These are phyloP conservation scores for Abrostola tripartita DNA, from an alignment of 2,888 invertebrate species.

Conservation along the genomic window DNA sequence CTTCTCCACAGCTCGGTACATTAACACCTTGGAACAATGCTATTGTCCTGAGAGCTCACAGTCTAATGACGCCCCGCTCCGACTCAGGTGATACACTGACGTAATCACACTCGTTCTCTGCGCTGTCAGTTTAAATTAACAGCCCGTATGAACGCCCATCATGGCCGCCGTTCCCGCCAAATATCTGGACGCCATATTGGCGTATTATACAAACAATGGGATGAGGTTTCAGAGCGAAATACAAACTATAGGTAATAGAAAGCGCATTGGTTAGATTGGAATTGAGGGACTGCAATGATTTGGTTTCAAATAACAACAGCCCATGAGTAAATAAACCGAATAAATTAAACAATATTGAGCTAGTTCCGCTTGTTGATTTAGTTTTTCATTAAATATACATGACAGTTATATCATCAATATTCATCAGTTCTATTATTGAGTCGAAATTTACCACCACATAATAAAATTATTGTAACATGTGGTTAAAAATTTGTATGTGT, in stretches of 20 bases:
- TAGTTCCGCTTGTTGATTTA: too few relatives aligned
- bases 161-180: conserved; percentile 44
- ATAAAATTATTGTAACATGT: too few relatives aligned
- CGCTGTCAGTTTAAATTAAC: conserved; percentile 38
- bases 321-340: neutral
- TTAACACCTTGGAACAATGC: too few relatives aligned
- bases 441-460: too few relatives aligned
- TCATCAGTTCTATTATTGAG: too few relatives aligned
- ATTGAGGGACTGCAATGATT: neutral
- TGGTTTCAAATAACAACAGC: neutral
- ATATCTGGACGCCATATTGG: conserved; percentile 37
- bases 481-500: too few relatives aligned
- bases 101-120: conserved; percentile 29
- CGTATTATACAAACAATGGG: conserved; percentile 25
- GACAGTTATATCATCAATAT: too few relatives aligned
- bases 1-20: too few relatives aligned
- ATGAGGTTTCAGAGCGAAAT: conserved; percentile 25
- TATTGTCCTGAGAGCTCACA: neutral
- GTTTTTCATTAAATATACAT: too few relatives aligned
- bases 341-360: neutral
- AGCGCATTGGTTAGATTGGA: neutral
- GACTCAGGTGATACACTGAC: conserved; percentile 17
- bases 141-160: conserved; percentile 29
- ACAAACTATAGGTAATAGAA: conserved; percentile 8
- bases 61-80: neutral